A percentile compares a stretch with the other conserved stretches of the same genome.
phyloP scores from a whole-genome alignment of 2,113 vertebrate species.

The Rhodinocichla rosea region DNA sequence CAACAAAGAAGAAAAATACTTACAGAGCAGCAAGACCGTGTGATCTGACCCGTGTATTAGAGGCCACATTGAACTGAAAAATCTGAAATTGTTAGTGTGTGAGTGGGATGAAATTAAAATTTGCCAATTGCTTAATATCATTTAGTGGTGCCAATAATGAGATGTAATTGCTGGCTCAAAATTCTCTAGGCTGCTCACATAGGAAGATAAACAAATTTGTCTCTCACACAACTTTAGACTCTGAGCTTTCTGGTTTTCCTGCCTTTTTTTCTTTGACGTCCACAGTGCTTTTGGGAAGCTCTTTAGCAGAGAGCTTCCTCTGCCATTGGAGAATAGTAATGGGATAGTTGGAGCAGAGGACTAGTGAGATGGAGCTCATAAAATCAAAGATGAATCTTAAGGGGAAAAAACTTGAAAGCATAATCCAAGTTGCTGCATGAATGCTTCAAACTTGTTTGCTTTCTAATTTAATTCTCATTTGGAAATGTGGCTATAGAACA shows the following conservation, averaged over 20 bases:
- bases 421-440: not conserved
- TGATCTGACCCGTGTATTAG: not conserved
- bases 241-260: not conserved
- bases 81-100: not conserved
- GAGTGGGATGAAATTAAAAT: not conserved
- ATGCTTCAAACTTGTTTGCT: not conserved
- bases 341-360: not conserved
- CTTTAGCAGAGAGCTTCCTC: not conserved
- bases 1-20: not conserved
- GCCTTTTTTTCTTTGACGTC: not conserved
- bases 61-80: not conserved
- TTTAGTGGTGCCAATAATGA: not conserved
- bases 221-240: not conserved
- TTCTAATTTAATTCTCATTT: not conserved
- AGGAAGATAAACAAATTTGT: constrained; percentile 15
- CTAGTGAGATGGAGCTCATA: not conserved
- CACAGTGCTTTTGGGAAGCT: not conserved
- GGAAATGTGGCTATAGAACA: not conserved
- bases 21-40: not conserved
- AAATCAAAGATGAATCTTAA: not conserved
- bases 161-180: not conserved
- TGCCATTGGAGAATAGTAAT: not conserved
- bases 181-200: not conserved
- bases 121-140: not conserved
- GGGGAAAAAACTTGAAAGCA: not conserved